Base-by-base conservation (phyloP, 1,140 invertebrate genomes). In the Euura lappo region DNA sequence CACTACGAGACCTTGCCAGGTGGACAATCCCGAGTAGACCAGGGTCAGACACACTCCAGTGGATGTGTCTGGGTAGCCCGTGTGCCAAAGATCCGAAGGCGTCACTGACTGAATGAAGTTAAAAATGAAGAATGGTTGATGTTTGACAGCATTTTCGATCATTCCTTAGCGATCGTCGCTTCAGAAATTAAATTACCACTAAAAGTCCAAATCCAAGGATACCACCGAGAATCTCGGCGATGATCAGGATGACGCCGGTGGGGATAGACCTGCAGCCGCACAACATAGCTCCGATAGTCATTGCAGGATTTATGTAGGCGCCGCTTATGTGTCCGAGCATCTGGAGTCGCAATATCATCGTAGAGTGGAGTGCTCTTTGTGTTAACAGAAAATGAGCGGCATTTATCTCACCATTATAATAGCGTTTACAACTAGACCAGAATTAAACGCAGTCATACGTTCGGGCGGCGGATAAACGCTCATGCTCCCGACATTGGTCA, bases 291-390 rank as follows among this genome's bases (percentile, higher is more conserved):
- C 92, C 91, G 4, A 93, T 83, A 2, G 94, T 94, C 0, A 96
- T 92, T 1, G 93, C 91, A 2, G 95, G 95, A 81, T 96, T 97
- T 77, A 96, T 88, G 73, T 93, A 91, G 6, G 92, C 90, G 69
- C 92, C 92, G 72, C 92, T 93, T 73, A 94, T 87, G 77, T 93
- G 93, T 3, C 91, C 92, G 65, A 93, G 90, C 72, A 90, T 89
- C 89, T 94, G 83, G 13, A 28, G 1, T 28, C 28, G 28, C 0
- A 28, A 28, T 28, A 28, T 28, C 28, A 1, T 28, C 1, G 28
- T 28, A 28, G 28, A 28, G 28, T 28, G 28, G 28, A 28, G 1
- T 28, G 28, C 28, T 1, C 28, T 28, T 28, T 28, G 28, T 28
- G 28, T 28, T 28, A 28, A 28, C 28, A 68, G 28, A 28, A 28